These are phyloP conservation scores for Crax fasciolata DNA, from an alignment of 2,797 vertebrate genomes.

Conservation along the genomic window DNA sequence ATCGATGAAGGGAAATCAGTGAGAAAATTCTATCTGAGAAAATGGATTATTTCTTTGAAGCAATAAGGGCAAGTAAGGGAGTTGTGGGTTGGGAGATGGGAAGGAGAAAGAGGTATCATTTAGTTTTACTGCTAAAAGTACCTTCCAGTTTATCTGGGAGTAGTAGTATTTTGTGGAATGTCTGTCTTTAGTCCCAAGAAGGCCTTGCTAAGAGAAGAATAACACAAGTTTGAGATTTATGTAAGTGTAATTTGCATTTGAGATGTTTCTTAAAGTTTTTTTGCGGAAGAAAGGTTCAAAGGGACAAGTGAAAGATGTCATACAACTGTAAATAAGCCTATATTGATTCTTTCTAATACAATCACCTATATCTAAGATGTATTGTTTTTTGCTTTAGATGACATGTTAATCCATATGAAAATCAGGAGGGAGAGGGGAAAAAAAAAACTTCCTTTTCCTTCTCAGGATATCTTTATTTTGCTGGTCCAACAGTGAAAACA, in stretches of 20 bases:
- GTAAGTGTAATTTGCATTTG: neutral
- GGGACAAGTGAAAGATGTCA: neutral
- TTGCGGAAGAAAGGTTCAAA: neutral
- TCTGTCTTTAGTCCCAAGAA: neutral
- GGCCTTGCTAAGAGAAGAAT: neutral
- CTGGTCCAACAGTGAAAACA: neutral
- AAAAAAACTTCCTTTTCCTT: neutral
- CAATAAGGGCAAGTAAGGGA: neutral
- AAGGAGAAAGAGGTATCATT: neutral
- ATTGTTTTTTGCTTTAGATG: neutral
- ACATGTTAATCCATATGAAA: neutral
- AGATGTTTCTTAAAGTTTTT: neutral
- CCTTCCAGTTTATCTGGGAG: neutral
- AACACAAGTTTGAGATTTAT: neutral
- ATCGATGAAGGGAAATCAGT: neutral
- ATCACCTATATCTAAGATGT: neutral
- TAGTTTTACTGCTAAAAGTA: neutral
- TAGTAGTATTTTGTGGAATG: neutral
- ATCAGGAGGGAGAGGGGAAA: neutral
- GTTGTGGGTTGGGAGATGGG: neutral
- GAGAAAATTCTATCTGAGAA: slow-evolving; percentile 9
- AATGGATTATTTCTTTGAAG: slow-evolving; percentile 37
- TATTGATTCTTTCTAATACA: neutral
- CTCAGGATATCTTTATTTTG: neutral
- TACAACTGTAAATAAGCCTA: neutral